A percentile compares a stretch with the other conserved stretches of the same genome.
These are phyloP conservation scores for Salvelinus alpinus DNA, from an alignment of 2,113 vertebrate genomes.

Conservation along the genomic window DNA sequence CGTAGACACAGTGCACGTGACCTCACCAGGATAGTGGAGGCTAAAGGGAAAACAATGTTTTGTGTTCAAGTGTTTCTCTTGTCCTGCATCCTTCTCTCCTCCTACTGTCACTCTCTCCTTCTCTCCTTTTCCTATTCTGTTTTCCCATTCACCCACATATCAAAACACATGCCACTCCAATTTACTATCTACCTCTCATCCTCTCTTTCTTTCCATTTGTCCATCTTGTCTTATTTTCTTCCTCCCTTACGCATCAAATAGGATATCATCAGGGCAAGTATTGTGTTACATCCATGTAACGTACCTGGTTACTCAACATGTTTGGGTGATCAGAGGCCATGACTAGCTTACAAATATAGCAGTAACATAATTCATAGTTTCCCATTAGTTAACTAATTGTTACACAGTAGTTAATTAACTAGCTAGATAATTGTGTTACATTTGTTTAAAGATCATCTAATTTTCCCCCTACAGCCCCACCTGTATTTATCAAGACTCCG, in stretches of 20 bases:
- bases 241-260: conserved; percentile 1
- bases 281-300: conserved; percentile 18
- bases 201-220: conserved; percentile 4
- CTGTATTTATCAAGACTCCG: conserved; percentile 85
- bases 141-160: neutral
- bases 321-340: neutral
- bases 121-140: neutral
- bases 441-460: neutral
- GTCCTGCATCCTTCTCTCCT: neutral
- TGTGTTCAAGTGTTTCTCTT: neutral
- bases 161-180: neutral
- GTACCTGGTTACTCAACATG: conserved; percentile 14
- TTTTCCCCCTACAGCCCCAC: conserved; percentile 77
- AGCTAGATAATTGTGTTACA: neutral
- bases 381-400: neutral
- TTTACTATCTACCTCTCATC: conserved; percentile 6
- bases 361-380: neutral
- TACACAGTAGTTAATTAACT: neutral
- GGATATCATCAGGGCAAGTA: conserved; percentile 20
- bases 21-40: conserved; percentile 4
- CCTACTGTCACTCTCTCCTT: too few relatives aligned
- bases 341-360: conserved; percentile 5
- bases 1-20: neutral
- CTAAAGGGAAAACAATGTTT: neutral
- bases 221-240: neutral